Base-by-base conservation (phyloP, 2,113 vertebrate species). In the Nyctereutes procyonoides region DNA sequence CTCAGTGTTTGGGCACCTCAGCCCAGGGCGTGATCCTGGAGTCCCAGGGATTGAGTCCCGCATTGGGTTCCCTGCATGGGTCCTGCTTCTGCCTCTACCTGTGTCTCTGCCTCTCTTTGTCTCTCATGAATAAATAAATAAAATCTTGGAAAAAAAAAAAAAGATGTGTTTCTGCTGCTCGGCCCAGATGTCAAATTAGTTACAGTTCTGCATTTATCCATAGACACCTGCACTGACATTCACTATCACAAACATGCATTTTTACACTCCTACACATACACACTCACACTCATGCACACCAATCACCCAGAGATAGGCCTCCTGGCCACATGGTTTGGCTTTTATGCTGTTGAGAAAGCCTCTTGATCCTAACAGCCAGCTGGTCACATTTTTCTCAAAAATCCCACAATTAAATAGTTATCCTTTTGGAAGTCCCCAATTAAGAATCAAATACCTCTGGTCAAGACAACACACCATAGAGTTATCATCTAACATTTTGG, bases 351-450 rank as follows among this genome's bases (percentile, higher is more conserved):
- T 82, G 28, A 95, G 65, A 83, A 92, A 26, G 35, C 51, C n/a
- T 62, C 82, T 76, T 86, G 86, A 83, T 48, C 71, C 55, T 93
- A 83, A 76, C 67, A 83, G 60, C 71, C 67, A 83, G 60, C 62
- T 93, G 28, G 67, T 92, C 89, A 90, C 63, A 38, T 62, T 53
- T 26, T 83, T 98, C 83, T 94, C 43, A 85, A 84, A 92, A 87
- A 90, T 92, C 90, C 38, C 69, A 92, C n/a, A 87, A 96, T 90
- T 98, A 98, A 95, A 94, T 96, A 98, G 95, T 92, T 90, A 98
- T 88, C 16, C 65, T 71, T 96, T 76, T 93, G 88, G 76, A 96
- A 98, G 88, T 96, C 74, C 90, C 81, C 69, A 81, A 87, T 88
- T 90, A 94, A 97, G 89, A 98, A 97, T 97, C 92, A 96, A 96